Conservation (phyloP, 2,113 vertebrate genomes). For the Aegypius monachus region DNA sequence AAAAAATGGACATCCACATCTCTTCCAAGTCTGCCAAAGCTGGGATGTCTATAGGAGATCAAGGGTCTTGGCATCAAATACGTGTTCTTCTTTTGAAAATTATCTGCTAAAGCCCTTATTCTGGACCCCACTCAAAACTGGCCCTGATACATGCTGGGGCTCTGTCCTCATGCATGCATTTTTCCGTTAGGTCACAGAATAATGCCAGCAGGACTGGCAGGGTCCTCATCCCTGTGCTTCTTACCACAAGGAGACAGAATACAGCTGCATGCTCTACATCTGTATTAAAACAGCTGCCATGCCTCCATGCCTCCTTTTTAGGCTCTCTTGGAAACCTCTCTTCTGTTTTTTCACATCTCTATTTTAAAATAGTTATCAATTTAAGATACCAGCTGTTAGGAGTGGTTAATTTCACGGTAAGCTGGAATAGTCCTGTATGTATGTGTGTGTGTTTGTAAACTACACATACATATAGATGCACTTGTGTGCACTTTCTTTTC, state of each 20-base stretch:
- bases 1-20: background rate
- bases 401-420: background rate
- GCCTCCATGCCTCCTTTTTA: background rate
- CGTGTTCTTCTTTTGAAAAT: background rate
- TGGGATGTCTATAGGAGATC: background rate
- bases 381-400: background rate
- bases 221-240: background rate
- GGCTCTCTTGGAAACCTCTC: background rate
- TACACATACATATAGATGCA: background rate
- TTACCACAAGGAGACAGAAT: background rate
- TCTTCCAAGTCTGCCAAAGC: background rate
- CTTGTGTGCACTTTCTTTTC: fast-evolving
- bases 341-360: background rate
- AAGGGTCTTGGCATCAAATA: background rate
- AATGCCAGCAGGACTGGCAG: background rate
- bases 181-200: background rate
- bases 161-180: background rate
- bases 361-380: background rate
- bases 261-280: background rate
- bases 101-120: background rate
- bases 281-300: background rate
- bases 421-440: background rate
- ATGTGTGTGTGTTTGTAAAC: fast-evolving
- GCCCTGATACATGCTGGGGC: background rate
- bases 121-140: background rate